These are phyloP conservation scores for Phalacrocorax pelagicus DNA, from an alignment of 2,113 vertebrate species.

Conservation along the genomic window DNA sequence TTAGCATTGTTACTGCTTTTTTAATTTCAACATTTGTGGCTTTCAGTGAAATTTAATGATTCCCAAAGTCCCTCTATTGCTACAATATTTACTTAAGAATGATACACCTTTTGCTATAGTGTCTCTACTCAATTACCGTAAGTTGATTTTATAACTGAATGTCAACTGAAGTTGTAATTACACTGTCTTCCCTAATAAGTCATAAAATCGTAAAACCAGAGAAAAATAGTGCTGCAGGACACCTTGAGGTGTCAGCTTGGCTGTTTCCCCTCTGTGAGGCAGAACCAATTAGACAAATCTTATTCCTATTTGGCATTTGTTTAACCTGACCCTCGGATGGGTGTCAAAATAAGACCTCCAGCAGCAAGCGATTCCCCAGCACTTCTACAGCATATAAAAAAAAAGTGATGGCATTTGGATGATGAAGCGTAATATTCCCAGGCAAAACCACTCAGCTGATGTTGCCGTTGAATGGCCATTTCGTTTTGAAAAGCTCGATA, in stretches of 20 bases:
- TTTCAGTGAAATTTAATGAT: slow-evolving; percentile 5
- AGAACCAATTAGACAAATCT: slow-evolving; percentile 10
- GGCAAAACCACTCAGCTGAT: not conserved
- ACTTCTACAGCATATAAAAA: not conserved
- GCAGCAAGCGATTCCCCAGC: not conserved
- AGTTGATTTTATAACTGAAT: slow-evolving; percentile 37
- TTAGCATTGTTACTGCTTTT: not conserved
- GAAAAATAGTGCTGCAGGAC: slow-evolving; percentile 9
- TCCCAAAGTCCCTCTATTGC: not conserved
- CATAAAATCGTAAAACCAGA: not conserved
- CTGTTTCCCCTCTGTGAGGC: not conserved
- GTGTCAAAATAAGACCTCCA: slow-evolving; percentile 24
- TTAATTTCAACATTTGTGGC: slow-evolving; percentile 3
- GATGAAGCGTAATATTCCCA: not conserved
- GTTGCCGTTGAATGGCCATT: not conserved
- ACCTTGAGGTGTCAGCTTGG: slow-evolving; percentile 7
- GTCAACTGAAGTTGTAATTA: slow-evolving; percentile 1
- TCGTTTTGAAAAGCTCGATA: not conserved
- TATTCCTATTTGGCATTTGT: slow-evolving; percentile 11
- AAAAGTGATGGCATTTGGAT: slow-evolving; percentile 2
- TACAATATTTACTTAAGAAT: slow-evolving; percentile 17
- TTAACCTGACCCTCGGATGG: slow-evolving; percentile 28
- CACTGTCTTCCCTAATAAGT: slow-evolving; percentile 36
- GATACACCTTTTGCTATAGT: not conserved
- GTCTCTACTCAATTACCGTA: slow-evolving; percentile 15